Conservation (phyloP, 2,113 vertebrate genomes). For the Pluvianellus socialis region DNA sequence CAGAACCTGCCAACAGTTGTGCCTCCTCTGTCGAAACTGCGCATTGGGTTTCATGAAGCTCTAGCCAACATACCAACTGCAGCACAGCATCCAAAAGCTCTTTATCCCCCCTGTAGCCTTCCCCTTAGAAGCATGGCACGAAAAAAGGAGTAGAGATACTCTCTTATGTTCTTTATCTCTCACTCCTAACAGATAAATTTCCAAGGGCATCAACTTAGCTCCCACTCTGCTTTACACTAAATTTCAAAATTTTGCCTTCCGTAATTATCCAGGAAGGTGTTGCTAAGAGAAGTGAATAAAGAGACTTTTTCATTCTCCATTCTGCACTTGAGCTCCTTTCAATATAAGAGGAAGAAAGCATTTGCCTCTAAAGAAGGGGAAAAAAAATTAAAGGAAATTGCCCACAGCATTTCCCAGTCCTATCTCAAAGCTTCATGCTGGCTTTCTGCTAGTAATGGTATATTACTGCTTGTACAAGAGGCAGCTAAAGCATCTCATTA, state of each 20-base stretch:
- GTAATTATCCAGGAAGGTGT: neutral
- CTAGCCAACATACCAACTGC: slow-evolving; percentile 43
- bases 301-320: neutral
- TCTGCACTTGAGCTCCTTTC: neutral
- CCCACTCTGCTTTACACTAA: fast-evolving
- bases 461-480: neutral
- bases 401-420: neutral
- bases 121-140: neutral
- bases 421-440: neutral
- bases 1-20: slow-evolving; percentile 58
- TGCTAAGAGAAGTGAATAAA: neutral
- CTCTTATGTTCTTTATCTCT: neutral
- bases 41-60: slow-evolving; percentile 35
- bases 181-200: neutral
- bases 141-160: neutral
- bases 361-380: neutral
- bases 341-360: neutral
- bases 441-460: neutral
- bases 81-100: neutral
- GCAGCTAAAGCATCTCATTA: neutral
- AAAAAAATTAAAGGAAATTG: neutral
- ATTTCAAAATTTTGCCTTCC: neutral
- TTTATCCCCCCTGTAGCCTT: neutral
- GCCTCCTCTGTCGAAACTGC: neutral
- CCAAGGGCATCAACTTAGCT: neutral